These are phyloP conservation scores for Pelodiscus sinensis DNA, from an alignment of 2,113 vertebrate genomes.

Conservation along the genomic window DNA sequence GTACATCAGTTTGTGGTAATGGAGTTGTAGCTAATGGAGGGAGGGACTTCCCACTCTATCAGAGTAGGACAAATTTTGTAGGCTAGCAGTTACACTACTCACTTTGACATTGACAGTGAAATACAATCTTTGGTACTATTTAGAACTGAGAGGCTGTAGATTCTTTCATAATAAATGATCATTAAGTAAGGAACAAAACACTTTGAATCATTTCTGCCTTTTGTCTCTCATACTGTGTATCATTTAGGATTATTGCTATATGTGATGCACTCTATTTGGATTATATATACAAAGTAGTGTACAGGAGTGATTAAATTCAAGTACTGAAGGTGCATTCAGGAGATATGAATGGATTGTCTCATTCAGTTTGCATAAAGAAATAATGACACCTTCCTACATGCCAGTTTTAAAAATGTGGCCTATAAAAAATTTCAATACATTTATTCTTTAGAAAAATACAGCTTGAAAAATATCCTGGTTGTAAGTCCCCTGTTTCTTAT, in stretches of 20 bases:
- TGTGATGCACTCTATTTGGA: background rate
- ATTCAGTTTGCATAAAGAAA: background rate
- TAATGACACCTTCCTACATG: background rate
- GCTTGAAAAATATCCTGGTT: background rate
- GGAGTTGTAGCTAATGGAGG: background rate
- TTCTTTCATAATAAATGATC: background rate
- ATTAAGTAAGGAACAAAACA: background rate
- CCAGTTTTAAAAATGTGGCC: background rate
- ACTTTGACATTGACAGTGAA: background rate
- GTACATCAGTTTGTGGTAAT: background rate
- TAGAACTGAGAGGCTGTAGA: background rate
- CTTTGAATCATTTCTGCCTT: background rate
- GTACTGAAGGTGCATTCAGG: slow-evolving; percentile 7
- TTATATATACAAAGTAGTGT: background rate
- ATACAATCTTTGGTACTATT: background rate
- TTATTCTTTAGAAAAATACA: background rate
- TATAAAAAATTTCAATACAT: background rate
- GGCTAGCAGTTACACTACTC: background rate
- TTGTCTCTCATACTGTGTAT: background rate
- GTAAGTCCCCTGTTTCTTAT: background rate
- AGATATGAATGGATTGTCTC: slow-evolving; percentile 8
- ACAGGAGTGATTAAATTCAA: slow-evolving; percentile 3
- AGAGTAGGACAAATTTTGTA: background rate
- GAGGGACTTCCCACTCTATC: background rate
- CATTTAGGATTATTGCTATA: slow-evolving; percentile 1